These are phyloP conservation scores for Zeuzera pyrina DNA, from an alignment of 2,888 invertebrate genomes.

Conservation along the genomic window DNA sequence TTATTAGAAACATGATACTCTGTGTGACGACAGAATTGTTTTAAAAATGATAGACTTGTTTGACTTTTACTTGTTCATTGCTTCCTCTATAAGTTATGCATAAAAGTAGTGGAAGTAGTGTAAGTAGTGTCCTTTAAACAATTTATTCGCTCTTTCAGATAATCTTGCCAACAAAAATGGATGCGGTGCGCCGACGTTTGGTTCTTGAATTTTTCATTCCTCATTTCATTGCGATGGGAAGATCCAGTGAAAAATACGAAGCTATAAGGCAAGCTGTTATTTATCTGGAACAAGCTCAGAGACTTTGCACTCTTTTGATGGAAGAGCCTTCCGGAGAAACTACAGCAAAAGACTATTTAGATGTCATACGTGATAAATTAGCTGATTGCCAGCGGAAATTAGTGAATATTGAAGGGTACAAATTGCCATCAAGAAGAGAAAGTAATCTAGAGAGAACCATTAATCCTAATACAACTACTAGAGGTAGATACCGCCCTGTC, in stretches of 20 bases:
- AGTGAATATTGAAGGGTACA: constrained; percentile 49
- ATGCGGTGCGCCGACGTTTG: constrained; percentile 72
- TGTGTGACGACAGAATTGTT: no score
- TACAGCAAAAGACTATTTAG: constrained; percentile 67
- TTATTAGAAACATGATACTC: no score
- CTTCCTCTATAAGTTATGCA: no score
- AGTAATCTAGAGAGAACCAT: constrained; percentile 29
- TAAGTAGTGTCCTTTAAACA: no score
- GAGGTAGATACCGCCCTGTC: no score
- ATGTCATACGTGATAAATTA: constrained; percentile 68
- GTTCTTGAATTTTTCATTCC: constrained; percentile 80
- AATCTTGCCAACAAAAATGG: constrained; percentile 60
- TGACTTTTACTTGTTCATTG: no score
- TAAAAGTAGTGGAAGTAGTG: no score
- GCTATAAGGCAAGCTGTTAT: constrained; percentile 75
- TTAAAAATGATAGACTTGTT: no score
- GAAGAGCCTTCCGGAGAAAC: constrained; percentile 71
- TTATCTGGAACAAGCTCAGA: constrained; percentile 80
- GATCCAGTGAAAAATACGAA: constrained; percentile 75
- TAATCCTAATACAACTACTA: constrained; percentile 24
- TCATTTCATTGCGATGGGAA: constrained; percentile 81
- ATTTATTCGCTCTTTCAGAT: constrained; percentile 53
- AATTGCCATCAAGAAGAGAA: constrained; percentile 48
- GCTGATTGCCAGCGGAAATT: constrained; percentile 57
- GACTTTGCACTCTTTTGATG: constrained; percentile 75